These are phyloP conservation scores for Heliconius erato DNA, from an alignment of 2,888 invertebrate genomes.

Conservation along the genomic window DNA sequence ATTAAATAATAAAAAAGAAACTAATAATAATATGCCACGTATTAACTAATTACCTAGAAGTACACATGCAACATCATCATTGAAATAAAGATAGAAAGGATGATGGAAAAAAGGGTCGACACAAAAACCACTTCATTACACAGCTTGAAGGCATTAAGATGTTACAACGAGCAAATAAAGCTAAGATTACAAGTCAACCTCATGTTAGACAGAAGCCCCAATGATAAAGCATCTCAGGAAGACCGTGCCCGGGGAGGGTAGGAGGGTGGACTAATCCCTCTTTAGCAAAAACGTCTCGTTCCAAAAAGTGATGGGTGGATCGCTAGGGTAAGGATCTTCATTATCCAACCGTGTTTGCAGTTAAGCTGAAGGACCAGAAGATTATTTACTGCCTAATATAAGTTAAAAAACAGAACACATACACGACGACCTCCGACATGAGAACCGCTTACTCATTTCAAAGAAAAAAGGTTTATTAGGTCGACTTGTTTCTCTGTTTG, in stretches of 20 bases:
- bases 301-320: conserved; percentile 85
- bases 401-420: conserved; percentile 46
- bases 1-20: no score
- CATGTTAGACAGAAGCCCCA: conserved; percentile 84
- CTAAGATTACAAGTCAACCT: conserved; percentile 86
- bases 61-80: conserved; percentile 48
- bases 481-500: conserved; percentile 32
- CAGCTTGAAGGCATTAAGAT: conserved; percentile 78
- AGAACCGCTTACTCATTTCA: conserved; percentile 40
- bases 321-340: conserved; percentile 83
- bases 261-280: conserved; percentile 85
- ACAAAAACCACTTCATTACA: conserved; percentile 81
- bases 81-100: conserved; percentile 46
- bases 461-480: conserved; percentile 40
- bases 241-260: conserved; percentile 82
- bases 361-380: conserved; percentile 80
- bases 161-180: conserved; percentile 83
- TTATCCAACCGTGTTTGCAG: conserved; percentile 83
- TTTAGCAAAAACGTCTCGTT: conserved; percentile 86
- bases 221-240: conserved; percentile 86
- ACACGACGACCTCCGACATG: conserved; percentile 41
- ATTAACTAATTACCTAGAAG: background rate
- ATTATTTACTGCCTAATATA: conserved; percentile 65
- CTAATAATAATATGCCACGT: background rate
- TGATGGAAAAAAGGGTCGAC: conserved; percentile 69